Base-by-base conservation (phyloP, 1,140 invertebrate genomes). In the Ectropis grisescens region DNA sequence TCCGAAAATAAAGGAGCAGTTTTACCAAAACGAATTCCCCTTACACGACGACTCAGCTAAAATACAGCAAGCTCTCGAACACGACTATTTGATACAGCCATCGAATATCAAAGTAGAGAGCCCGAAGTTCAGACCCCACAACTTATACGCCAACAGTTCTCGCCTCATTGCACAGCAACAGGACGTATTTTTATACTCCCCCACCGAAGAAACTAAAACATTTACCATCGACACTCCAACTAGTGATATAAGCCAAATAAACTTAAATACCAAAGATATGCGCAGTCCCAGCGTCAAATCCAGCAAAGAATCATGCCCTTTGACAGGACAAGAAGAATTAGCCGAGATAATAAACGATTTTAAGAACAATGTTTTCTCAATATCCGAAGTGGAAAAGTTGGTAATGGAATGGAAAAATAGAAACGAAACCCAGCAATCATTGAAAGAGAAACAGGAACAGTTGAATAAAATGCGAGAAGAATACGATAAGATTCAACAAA, bases 261-360 rank as follows among this genome's bases (percentile, higher is more conserved):
- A 69, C 28, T 37, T 81, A 31, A 74, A 59, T 47, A 62, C 62
- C 56, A 80, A 79, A 74, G 74, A 79, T 27, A 46, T 49, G 11
- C 52, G 70, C 36, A 74, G 68, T 32, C 64, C 69, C 23, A 80
- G 70, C 36, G 39, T 76, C n/a, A 81, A 79, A 46, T 75, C 72
- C 11, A 55, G 67, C 0, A 78, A 74, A 50, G 71, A 76, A 28
- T 53, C 12, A 26, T 60, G 45, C 27, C 62, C 74, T 3, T 59
- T 71, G 5, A 81, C 72, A 0, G 82, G 80, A 7, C 82, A 95
- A 60, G 91, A 92, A 36, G 92, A 94, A 61, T 78, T 95, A 23
- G 85, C 91, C 1, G 93, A 95, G 76, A 93, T 95, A 12, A 93
- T 95, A 51, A 93, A 92, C 49, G 92, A 94, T 56, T 94, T 94